Percentiles rank a stretch among this genome's conserved stretches.
Conservation (phyloP, 2,888 invertebrate species). For the Hybos culiciformis region DNA sequence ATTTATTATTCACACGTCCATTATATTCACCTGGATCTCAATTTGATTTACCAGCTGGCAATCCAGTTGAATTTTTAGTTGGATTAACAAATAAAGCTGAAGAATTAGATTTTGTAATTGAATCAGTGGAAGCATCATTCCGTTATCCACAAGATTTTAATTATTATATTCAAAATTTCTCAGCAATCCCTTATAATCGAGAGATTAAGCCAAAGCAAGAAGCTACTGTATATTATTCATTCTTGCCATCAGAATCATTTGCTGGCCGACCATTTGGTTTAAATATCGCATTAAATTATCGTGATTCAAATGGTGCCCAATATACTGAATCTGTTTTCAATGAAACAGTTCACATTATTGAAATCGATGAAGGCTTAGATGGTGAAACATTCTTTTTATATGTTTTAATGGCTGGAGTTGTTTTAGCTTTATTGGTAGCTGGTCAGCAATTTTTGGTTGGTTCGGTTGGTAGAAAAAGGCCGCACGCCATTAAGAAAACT, state of each 20-base stretch:
- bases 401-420: slow-evolving; percentile 81
- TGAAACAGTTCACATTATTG: slow-evolving; percentile 90
- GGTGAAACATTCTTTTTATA: slow-evolving; percentile 99
- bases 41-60: slow-evolving; percentile 64
- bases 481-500: slow-evolving; percentile 42
- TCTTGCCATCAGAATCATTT: slow-evolving; percentile 91
- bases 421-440: slow-evolving; percentile 71
- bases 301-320: slow-evolving; percentile 51
- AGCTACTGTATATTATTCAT: slow-evolving; percentile 88
- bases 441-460: slow-evolving; percentile 80
- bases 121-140: slow-evolving; percentile 93
- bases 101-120: slow-evolving; percentile 79
- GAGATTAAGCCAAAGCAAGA: slow-evolving; percentile 83
- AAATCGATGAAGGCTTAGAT: slow-evolving; percentile 92
- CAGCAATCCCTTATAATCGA: slow-evolving; percentile 73
- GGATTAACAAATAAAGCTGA: slow-evolving; percentile 92
- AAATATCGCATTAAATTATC: slow-evolving; percentile 82
- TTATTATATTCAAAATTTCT: slow-evolving; percentile 97
- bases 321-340: slow-evolving; percentile 88
- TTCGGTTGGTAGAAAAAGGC: slow-evolving; percentile 53
- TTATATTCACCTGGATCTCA: slow-evolving; percentile 45
- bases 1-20: slow-evolving; percentile 78
- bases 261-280: slow-evolving; percentile 94
- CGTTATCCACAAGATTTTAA: slow-evolving; percentile 98
- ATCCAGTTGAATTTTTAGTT: slow-evolving; percentile 85